Evolutionary conservation across 2,797 vertebrate species (phyloP), one percentile per base, ranked within the genome.

Genomic region (Acanthornis magna): DNA sequence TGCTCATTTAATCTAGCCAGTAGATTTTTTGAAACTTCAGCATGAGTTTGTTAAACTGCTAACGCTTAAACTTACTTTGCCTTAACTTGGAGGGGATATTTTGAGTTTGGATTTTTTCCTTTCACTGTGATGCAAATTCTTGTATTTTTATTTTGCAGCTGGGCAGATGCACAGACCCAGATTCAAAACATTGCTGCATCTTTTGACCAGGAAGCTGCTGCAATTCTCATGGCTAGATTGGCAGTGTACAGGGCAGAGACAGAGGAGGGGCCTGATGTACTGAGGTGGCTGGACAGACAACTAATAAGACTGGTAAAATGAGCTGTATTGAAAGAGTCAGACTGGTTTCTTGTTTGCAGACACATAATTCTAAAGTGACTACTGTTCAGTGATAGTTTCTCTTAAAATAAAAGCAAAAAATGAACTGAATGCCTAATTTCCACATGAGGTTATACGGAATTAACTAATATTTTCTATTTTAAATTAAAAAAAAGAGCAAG

Each of bases 141-240:
- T n/a, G 63, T 95, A 32, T 77, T 96, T 83, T 83, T 88, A 50
- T 81, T 83, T 90, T 96, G 53, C 96, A 99, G 99, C 96, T 99
- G 99, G 99, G 99, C 99, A 9, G 99, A 99, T 88, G 99, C 99
- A 68, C 99, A 99, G 97, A 98, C 98, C 3, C 99, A 99, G 97
- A 99, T 99, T 89, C 99, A 99, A 82, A 99, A 98, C 96, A 99
- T 99, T 5, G 98, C 99, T 5, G 99, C 99, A 1, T 99, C 99
- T 67, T 99, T 99, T 63, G 99, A 99, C 91, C 99, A 99, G 97
- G 99, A 99, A 93, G 99, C 99, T 26, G 98, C 99, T 38, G 99
- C 99, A 20, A 99, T 99, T 96, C 98, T 99, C 83, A 99, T 99
- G 99, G 99, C 99, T 4, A 98, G 99, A 43, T 74, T 99, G 97